A percentile compares a stretch with the other conserved stretches of the same genome.
phyloP scores from a whole-genome alignment of 2,888 invertebrate species.

The Scaptomyza parva region DNA sequence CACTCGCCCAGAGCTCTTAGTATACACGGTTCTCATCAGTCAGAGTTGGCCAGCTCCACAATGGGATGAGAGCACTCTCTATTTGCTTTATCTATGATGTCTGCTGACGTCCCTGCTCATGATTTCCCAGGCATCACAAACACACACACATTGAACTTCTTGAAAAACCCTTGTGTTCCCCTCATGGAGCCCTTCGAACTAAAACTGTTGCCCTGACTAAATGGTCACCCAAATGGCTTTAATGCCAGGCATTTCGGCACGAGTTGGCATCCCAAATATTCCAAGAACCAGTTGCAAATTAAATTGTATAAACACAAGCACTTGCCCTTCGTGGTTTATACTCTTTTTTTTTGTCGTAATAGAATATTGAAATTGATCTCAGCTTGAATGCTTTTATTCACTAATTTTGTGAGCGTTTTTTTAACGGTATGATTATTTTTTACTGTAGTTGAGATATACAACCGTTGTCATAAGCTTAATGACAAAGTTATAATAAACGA shows the following conservation, averaged over 20 bases:
- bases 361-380: neutral
- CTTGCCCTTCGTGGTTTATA: constrained; percentile 1
- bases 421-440: neutral
- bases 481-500: constrained; percentile 14
- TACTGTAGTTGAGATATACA: neutral
- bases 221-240: constrained; percentile 34
- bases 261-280: constrained; percentile 64
- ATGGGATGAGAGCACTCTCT: constrained; percentile 47
- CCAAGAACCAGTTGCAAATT: constrained; percentile 47
- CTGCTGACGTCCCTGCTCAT: constrained; percentile 42
- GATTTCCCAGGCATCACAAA: constrained; percentile 52
- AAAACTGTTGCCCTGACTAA: constrained; percentile 29
- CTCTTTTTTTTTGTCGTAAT: neutral
- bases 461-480: neutral
- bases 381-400: neutral
- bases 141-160: constrained; percentile 21
- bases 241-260: constrained; percentile 46
- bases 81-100: constrained; percentile 69
- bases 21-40: constrained; percentile 30
- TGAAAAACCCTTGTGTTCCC: constrained; percentile 32
- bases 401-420: too few relatives aligned
- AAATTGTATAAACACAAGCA: constrained; percentile 8
- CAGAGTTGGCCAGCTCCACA: constrained; percentile 34
- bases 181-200: constrained; percentile 10
- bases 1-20: constrained; percentile 48